These are phyloP conservation scores for Myanophis thanlyinensis DNA, from an alignment of 2,113 vertebrate genomes.

Conservation along the genomic window DNA sequence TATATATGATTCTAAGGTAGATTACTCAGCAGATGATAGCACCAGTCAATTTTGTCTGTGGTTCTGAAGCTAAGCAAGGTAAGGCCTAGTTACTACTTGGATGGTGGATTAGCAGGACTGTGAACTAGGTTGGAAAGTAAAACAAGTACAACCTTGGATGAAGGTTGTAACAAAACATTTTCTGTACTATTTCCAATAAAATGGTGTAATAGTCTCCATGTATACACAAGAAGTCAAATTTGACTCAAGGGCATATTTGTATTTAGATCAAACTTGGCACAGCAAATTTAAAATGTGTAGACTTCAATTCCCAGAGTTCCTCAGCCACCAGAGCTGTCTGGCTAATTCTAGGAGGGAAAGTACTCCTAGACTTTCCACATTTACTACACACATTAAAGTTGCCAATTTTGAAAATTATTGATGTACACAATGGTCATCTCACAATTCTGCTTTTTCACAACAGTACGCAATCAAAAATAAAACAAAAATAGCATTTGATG, in stretches of 20 bases:
- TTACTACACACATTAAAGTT: not conserved
- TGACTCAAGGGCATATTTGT: not conserved
- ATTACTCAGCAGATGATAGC: not conserved
- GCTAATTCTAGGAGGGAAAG: not conserved
- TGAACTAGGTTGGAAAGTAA: not conserved
- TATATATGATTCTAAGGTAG: not conserved
- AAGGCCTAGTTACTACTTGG: not conserved
- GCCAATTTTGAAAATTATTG: not conserved
- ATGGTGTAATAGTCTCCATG: not conserved
- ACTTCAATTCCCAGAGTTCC: not conserved
- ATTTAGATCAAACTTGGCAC: not conserved
- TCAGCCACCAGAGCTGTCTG: not conserved
- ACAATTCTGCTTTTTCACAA: not conserved
- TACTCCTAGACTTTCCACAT: not conserved
- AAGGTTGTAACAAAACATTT: not conserved
- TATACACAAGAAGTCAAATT: not conserved
- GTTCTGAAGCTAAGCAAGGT: not conserved
- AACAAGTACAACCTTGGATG: not conserved
- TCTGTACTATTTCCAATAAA: not conserved
- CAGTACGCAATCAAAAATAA: not conserved
- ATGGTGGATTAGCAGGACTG: not conserved
- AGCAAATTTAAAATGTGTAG: not conserved
- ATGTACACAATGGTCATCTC: not conserved
- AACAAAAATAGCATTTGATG: not conserved
- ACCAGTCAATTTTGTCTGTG: not conserved